phyloP scores from a whole-genome alignment of 2,113 vertebrate species.

The Zapus hudsonius region DNA sequence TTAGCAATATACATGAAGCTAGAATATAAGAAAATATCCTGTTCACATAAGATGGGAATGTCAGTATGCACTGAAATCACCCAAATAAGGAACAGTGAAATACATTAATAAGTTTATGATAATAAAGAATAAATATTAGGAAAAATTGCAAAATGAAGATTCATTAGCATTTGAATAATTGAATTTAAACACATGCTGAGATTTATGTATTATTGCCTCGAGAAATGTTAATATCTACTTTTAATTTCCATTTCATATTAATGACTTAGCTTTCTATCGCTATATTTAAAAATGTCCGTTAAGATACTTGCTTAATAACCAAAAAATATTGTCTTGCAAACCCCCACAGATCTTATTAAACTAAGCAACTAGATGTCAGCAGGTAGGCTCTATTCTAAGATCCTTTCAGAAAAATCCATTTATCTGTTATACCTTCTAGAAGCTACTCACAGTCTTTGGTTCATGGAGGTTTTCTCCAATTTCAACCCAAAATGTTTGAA shows the following conservation, averaged over 20 bases:
- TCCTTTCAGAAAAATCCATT: rapidly evolving
- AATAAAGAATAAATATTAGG: conserved; percentile 9
- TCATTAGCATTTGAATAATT: not conserved
- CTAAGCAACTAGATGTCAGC: too few species aligned
- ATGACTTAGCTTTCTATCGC: not conserved
- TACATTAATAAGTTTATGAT: not conserved
- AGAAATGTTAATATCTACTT: not conserved
- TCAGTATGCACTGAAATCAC: not conserved
- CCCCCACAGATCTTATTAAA: not conserved
- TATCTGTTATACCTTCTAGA: not conserved
- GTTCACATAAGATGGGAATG: not conserved
- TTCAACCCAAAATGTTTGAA: not conserved
- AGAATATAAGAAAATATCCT: not conserved
- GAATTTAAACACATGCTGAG: not conserved
- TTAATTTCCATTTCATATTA: not conserved
- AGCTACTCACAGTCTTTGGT: not conserved
- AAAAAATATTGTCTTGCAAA: not conserved
- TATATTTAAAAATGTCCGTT: not conserved
- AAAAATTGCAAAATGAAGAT: not conserved
- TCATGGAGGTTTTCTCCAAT: not conserved
- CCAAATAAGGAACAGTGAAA: not conserved
- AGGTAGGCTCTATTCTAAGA: not conserved
- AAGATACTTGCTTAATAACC: not conserved
- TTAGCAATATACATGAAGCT: not conserved
- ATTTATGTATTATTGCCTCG: not conserved